These are phyloP conservation scores for Chrysomela aeneicollis DNA, from an alignment of 2,888 invertebrate genomes.

Conservation along the genomic window DNA sequence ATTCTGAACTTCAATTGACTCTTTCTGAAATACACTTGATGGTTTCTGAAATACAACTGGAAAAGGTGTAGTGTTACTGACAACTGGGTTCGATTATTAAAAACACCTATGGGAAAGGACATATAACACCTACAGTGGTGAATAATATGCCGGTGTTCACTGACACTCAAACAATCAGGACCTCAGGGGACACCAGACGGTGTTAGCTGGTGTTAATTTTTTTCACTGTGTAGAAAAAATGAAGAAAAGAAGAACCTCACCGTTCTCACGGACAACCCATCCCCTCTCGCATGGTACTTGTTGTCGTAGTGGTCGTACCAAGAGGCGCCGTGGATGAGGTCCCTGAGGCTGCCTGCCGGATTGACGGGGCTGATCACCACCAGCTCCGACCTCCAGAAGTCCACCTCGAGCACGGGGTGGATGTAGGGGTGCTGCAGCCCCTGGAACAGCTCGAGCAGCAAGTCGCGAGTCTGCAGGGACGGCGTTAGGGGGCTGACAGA, in stretches of 20 bases:
- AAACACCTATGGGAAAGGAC: no score
- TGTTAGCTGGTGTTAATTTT: no score
- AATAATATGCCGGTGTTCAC: no score
- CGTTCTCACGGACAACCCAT: conserved; percentile 55
- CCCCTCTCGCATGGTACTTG: conserved; percentile 52
- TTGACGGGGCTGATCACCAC: conserved; percentile 85
- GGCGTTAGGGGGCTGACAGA: conserved; percentile 73
- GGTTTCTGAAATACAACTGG: no score
- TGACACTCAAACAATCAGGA: no score
- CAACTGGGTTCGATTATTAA: no score
- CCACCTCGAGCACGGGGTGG: conserved; percentile 87
- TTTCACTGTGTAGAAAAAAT: no score
- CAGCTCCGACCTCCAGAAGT: conserved; percentile 74
- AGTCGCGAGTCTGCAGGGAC: conserved; percentile 68
- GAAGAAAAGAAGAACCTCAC: conserved; percentile 38
- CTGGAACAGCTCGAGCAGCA: conserved; percentile 82
- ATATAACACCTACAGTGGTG: no score
- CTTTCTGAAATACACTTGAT: no score
- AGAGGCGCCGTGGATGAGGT: conserved; percentile 77
- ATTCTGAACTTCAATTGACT: no score
- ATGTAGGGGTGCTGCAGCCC: conserved; percentile 92
- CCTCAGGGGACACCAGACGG: no score
- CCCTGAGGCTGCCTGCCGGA: conserved; percentile 85
- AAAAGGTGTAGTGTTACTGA: no score
- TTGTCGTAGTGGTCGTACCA: conserved; percentile 66